A percentile compares a stretch with the other conserved stretches of the same genome.
These are phyloP conservation scores for Hypothenemus hampei DNA, from an alignment of 1,140 invertebrate species.

Conservation along the genomic window DNA sequence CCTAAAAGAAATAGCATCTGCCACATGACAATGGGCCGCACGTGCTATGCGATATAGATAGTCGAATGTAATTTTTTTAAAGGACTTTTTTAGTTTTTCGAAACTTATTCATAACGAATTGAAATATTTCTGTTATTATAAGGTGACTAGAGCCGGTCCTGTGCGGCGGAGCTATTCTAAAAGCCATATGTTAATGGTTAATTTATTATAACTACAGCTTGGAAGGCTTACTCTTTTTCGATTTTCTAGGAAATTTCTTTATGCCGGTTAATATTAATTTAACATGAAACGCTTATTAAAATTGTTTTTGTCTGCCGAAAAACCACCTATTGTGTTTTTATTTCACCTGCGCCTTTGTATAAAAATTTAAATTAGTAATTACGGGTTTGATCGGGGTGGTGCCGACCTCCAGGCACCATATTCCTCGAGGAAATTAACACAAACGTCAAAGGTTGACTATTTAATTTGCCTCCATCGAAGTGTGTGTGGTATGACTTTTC, in stretches of 20 bases:
- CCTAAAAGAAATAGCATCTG: conserved; percentile 20
- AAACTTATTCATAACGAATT: too few relatives aligned
- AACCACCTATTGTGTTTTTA: neutral
- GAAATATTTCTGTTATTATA: too few relatives aligned
- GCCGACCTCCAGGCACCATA: neutral
- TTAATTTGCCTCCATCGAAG: too few relatives aligned
- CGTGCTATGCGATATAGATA: conserved; percentile 31
- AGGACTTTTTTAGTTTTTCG: too few relatives aligned
- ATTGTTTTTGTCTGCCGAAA: conserved; percentile 18
- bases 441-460: too few relatives aligned
- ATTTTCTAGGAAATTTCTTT: conserved; percentile 18
- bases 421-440: too few relatives aligned
- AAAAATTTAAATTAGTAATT: conserved; percentile 17
- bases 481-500: too few relatives aligned
- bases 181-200: conserved; percentile 26
- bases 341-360: conserved; percentile 20
- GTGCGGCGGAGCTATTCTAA: conserved; percentile 6
- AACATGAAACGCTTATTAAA: conserved; percentile 25
- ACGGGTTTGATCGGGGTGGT: neutral
- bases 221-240: conserved; percentile 17
- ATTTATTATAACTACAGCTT: conserved; percentile 26
- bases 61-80: too few relatives aligned
- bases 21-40: conserved; percentile 7
- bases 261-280: conserved; percentile 17
- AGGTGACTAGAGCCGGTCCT: conserved; percentile 7